These are phyloP conservation scores for Megaceryle torquata DNA, from an alignment of 2,113 vertebrate species.

Conservation along the genomic window DNA sequence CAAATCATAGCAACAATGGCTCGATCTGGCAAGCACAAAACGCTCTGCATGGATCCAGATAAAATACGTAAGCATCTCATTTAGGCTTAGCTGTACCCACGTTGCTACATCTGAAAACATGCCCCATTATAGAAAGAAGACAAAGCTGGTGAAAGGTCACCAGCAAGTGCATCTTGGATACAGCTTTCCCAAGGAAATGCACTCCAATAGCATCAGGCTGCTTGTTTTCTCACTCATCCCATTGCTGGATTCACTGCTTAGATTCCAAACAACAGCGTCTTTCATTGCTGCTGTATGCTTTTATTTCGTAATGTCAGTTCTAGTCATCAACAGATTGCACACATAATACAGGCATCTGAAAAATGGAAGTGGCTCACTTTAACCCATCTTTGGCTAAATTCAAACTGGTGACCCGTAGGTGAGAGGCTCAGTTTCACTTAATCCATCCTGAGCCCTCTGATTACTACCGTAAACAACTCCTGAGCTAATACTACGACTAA, in stretches of 20 bases:
- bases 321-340: not conserved
- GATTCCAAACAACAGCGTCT: slow-evolving; percentile 1
- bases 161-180: not conserved
- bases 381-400: not conserved
- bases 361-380: not conserved
- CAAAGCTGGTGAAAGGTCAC: slow-evolving; percentile 34
- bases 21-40: slow-evolving; percentile 35
- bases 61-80: slow-evolving; percentile 26
- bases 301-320: not conserved
- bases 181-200: not conserved
- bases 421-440: not conserved
- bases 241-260: not conserved
- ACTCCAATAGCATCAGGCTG: slow-evolving; percentile 7
- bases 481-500: not conserved
- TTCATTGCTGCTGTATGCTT: not conserved
- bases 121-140: not conserved
- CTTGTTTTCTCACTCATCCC: slow-evolving; percentile 13
- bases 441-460: not conserved
- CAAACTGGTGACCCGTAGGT: not conserved
- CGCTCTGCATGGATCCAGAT: not conserved
- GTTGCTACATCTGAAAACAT: slow-evolving; percentile 18
- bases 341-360: not conserved
- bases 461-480: not conserved
- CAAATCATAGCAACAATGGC: slow-evolving; percentile 17
- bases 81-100: not conserved